phyloP scores from a whole-genome alignment of 2,888 invertebrate genomes.

The Dynastes tityus region DNA sequence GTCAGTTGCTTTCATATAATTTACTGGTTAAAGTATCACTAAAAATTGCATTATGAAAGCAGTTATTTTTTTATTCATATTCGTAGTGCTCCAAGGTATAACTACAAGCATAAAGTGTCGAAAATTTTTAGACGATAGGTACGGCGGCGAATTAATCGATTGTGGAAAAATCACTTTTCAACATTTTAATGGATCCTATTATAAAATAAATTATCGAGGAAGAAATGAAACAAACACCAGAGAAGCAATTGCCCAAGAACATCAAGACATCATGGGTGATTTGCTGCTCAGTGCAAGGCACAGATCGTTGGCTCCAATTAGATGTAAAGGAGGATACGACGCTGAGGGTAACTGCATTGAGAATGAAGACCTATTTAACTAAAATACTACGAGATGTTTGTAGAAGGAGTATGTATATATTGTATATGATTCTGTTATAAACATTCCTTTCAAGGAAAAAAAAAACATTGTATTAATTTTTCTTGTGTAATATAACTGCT shows the following conservation, averaged over 20 bases:
- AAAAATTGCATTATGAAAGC: neutral
- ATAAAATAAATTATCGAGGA: neutral
- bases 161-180: neutral
- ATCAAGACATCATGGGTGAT: too few species aligned
- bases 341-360: constrained; percentile 2
- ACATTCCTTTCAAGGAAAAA: too few species aligned
- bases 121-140: neutral
- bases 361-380: neutral
- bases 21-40: neutral
- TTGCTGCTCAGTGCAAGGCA: too few species aligned
- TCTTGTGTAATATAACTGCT: too few species aligned
- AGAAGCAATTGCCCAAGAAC: too few species aligned
- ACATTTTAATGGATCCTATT: neutral
- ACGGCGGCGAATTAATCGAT: neutral
- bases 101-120: neutral
- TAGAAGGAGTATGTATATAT: neutral
- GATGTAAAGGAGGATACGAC: neutral
- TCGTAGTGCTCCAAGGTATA: neutral
- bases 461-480: too few species aligned
- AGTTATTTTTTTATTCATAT: neutral
- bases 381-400: neutral
- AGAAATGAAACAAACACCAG: neutral
- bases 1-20: neutral
- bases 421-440: too few species aligned
- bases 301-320: neutral